These are phyloP conservation scores for Pelodiscus sinensis DNA, from an alignment of 2,113 vertebrate genomes.

Conservation along the genomic window DNA sequence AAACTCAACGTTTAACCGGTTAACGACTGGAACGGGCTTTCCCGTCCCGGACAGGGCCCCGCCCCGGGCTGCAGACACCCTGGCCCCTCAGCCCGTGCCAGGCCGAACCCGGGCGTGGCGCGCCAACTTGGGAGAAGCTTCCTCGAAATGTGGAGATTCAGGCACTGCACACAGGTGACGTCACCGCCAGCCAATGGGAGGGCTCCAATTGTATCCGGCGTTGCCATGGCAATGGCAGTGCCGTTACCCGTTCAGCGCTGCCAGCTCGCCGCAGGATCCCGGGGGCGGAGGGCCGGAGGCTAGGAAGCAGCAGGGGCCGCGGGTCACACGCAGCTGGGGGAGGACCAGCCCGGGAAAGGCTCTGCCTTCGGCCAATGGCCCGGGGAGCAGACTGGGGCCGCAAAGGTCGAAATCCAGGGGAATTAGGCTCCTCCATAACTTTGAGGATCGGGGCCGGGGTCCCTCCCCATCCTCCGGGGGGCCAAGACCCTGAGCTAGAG, in stretches of 20 bases:
- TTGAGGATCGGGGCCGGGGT: neutral
- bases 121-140: neutral
- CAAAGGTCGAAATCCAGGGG: neutral
- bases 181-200: conserved; percentile 56
- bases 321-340: neutral
- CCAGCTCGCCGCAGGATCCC: neutral
- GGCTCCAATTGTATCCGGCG: conserved; percentile 8
- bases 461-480: neutral
- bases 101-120: neutral
- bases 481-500: neutral
- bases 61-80: neutral
- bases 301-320: neutral
- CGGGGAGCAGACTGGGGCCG: neutral
- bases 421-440: neutral
- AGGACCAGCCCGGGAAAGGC: neutral
- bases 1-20: too few relatives aligned
- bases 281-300: neutral
- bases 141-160: neutral
- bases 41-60: neutral
- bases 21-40: too few relatives aligned
- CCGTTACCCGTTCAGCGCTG: neutral
- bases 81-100: neutral
- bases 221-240: conserved; percentile 51
- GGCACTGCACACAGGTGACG: conserved; percentile 32
- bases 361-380: neutral